These are phyloP conservation scores for Cassiopea xamachana DNA, from an alignment of 30 jellyfish, hydroid and myxozoan species.

Conservation along the genomic window DNA sequence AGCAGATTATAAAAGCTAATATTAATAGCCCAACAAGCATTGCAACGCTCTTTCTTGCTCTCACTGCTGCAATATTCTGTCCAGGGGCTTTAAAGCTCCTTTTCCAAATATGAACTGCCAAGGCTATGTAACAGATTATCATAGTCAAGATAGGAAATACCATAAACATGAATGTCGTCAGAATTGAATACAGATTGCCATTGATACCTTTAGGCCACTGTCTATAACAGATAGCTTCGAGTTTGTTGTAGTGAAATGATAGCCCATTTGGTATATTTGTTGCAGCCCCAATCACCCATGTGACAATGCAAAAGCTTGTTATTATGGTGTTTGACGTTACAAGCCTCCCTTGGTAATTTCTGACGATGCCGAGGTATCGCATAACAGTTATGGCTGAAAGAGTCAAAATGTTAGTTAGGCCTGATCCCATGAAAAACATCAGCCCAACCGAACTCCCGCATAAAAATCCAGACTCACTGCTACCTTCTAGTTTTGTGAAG, in stretches of 20 bases:
- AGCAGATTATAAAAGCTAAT: background rate
- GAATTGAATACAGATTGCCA: background rate
- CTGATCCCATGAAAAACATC: background rate
- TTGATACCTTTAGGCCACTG: background rate
- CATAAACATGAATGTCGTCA: background rate
- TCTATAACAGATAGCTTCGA: background rate
- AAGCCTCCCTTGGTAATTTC: background rate
- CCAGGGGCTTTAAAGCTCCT: background rate
- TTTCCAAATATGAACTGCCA: conserved; percentile 2
- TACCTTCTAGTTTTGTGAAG: background rate
- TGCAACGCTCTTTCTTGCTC: background rate
- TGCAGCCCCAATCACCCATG: background rate
- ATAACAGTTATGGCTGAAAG: background rate
- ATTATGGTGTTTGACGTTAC: background rate
- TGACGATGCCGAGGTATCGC: background rate
- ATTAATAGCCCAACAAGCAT: background rate
- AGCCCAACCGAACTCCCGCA: conserved; percentile 3
- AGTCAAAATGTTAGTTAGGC: background rate
- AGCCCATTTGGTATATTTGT: background rate
- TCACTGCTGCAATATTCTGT: background rate
- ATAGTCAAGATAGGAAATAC: background rate
- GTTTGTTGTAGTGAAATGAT: conserved; percentile 4
- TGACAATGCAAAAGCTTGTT: background rate
- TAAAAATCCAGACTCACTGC: background rate
- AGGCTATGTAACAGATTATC: background rate